Conservation (phyloP, 2,888 invertebrate species). For the Mythimna impura region DNA sequence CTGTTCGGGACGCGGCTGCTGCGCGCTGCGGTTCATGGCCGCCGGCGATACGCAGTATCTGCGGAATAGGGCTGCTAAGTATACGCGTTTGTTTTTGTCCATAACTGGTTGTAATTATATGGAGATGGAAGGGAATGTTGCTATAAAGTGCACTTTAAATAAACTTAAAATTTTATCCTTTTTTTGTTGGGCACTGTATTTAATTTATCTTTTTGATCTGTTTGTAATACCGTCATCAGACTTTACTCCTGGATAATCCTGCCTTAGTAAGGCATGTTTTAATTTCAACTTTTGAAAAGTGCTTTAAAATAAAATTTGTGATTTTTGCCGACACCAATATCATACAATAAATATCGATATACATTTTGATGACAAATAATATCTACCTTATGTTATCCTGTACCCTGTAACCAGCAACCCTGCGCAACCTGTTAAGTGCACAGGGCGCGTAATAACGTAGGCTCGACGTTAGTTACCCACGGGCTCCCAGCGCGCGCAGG, state of each 20-base stretch:
- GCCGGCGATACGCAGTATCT: conserved; percentile 87
- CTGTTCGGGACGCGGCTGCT: conserved; percentile 89
- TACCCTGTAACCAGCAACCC: conserved; percentile 49
- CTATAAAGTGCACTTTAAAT: conserved; percentile 56
- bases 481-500: conserved; percentile 59
- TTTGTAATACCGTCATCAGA: background rate
- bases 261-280: background rate
- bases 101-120: conserved; percentile 62
- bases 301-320: too few relatives aligned
- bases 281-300: background rate
- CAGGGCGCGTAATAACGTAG: conserved; percentile 76
- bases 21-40: conserved; percentile 89
- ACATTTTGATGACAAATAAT: background rate
- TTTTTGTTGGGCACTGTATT: conserved; percentile 7
- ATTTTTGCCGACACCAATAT: too few relatives aligned
- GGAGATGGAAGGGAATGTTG: conserved; percentile 53
- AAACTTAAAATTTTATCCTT: conserved; percentile 33
- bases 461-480: conserved; percentile 74
- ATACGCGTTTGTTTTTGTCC: conserved; percentile 61
- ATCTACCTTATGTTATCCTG: background rate
- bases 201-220: conserved; percentile 19
- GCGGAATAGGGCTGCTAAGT: conserved; percentile 68
- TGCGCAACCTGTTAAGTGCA: conserved; percentile 64
- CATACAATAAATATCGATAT: background rate
- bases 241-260: background rate